Evolutionary conservation across 2,888 invertebrate species (phyloP), one percentile per base, ranked within the genome.

Genomic region (Emmelina monodactyla): DNA sequence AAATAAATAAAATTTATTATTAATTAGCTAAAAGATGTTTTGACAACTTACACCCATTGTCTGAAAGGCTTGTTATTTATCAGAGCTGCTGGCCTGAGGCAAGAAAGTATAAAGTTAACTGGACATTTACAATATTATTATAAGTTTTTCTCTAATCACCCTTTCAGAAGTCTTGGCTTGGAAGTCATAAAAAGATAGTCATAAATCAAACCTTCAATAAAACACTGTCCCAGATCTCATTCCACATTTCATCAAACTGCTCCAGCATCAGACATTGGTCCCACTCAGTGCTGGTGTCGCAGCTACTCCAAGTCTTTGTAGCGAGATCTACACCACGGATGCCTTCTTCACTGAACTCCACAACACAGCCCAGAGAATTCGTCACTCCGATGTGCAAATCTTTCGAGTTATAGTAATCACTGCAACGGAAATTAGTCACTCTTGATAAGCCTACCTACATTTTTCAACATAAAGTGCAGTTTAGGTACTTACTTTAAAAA

Each of bases 331-430:
- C 62, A 39, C 76, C 68, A 43, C 80, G 67, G 35, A 94, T 79
- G 22, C 95, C 95, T 51, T 86, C 82, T 50, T 84, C 85, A 75
- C 94, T 93, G 62, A 89, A 95, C 73, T 95, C 94, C 40, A 90
- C 87, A 33, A 94, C 88, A 52, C 82, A 82, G 22, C 92, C 90
- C 40, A 79, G 79, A 6, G 93, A 92, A 55, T 91, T 88, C 35
- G 94, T 94, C 43, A 95, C 85, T 37, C 93, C 95, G 63, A 95
- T 93, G 69, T 96, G 95, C 44, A 96, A 84, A 75, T 94, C 91
- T 62, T 88, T 88, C 31, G 87, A 85, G 62, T 90, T 88, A 60
- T 85, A 85, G 66, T 92, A 94, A 68, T 92, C 88, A 66, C 92
- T 92, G 76, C 31, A 83, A 82, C 11, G 7, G 11, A n/a, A 11